Percentiles rank a stretch among this genome's conserved stretches.
phyloP scores from a whole-genome alignment of 2,888 invertebrate genomes.

The Sphaerophoria rueppellii region DNA sequence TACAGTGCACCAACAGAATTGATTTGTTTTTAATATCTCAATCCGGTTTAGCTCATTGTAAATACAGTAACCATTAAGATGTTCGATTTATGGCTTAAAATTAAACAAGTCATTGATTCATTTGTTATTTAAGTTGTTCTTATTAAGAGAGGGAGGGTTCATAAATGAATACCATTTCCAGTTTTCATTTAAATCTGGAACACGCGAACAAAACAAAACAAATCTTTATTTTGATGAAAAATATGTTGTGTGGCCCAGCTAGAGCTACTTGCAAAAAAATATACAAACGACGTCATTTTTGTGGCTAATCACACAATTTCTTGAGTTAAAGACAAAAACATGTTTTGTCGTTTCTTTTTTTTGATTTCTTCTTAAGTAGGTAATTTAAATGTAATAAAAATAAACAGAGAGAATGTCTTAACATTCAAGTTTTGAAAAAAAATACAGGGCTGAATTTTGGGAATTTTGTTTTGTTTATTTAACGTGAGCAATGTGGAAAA shows the following conservation, averaged over 20 bases:
- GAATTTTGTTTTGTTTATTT: no score
- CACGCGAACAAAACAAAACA: conserved; percentile 20
- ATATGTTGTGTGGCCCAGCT: not conserved
- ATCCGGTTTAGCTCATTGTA: not conserved
- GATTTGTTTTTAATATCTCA: not conserved
- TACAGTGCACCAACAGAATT: not conserved
- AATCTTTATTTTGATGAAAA: conserved; percentile 9
- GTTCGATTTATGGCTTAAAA: not conserved
- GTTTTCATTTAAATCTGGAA: not conserved
- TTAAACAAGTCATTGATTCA: not conserved
- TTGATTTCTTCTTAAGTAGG: conserved; percentile 4
- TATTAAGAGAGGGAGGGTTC: no score
- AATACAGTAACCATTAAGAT: not conserved
- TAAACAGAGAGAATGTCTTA: conserved; percentile 17
- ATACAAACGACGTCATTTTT: conserved; percentile 23
- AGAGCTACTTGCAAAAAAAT: conserved; percentile 26
- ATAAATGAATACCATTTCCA: no score
- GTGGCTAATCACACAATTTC: not conserved
- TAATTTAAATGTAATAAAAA: conserved; percentile 41
- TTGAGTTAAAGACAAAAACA: conserved; percentile 12
- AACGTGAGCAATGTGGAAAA: no score
- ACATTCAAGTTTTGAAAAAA: not conserved
- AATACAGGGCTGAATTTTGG: not conserved
- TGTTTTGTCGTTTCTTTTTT: conserved; percentile 6
- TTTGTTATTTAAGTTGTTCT: no score